phyloP scores from a whole-genome alignment of 2,888 invertebrate genomes.

The Zhuqinia jingwanae region DNA sequence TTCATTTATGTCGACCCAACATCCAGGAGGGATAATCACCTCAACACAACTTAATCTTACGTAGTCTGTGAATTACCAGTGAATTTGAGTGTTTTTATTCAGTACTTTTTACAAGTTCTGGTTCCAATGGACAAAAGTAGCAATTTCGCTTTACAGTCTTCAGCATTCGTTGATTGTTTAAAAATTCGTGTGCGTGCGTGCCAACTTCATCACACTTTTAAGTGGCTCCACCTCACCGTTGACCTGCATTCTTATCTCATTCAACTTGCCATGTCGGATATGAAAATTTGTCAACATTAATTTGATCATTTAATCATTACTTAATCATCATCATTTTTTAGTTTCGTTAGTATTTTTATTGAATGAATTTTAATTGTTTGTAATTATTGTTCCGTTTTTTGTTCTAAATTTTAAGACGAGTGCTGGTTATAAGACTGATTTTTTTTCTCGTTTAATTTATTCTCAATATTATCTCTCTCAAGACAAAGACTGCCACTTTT shows the following conservation, averaged over 20 bases:
- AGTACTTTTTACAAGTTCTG: not conserved
- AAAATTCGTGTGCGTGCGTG: constrained; percentile 92
- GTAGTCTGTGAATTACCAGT: constrained; percentile 20
- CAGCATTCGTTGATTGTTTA: constrained; percentile 85
- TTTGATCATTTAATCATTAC: not conserved
- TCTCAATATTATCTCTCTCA: not conserved
- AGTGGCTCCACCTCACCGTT: constrained; percentile 96
- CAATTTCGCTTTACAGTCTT: constrained; percentile 62
- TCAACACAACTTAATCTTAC: not conserved
- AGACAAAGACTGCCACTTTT: not conserved
- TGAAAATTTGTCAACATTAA: constrained; percentile 34
- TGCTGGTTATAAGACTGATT: constrained; percentile 53
- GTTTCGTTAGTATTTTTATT: too few relatives aligned
- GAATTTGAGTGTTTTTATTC: not conserved
- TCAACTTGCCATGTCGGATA: constrained; percentile 79
- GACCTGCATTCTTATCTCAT: constrained; percentile 93
- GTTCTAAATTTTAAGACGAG: constrained; percentile 28
- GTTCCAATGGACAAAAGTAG: constrained; percentile 77
- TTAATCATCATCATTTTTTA: not conserved
- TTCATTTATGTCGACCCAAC: too few relatives aligned
- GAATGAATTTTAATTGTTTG: too few relatives aligned
- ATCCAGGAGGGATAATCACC: too few relatives aligned
- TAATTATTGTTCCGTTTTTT: constrained; percentile 2
- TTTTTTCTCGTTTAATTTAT: not conserved
- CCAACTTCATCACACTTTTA: constrained; percentile 95